Conservation (phyloP, 2,888 invertebrate species). For the Peribatodes rhomboidaria region DNA sequence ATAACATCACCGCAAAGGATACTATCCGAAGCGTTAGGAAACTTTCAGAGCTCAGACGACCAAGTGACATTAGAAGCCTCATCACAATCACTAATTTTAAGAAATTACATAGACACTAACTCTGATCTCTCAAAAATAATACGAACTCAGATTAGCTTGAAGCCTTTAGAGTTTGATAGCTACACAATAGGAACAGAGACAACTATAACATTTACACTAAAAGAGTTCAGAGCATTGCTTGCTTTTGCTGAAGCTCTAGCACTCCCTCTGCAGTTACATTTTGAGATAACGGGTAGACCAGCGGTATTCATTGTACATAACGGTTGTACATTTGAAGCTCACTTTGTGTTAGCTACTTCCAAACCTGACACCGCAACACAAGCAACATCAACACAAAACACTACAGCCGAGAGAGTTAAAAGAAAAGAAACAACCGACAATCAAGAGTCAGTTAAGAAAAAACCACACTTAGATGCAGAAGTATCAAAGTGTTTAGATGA, state of each 20-base stretch:
- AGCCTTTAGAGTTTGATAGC: conserved; percentile 90
- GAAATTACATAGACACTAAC: conserved; percentile 92
- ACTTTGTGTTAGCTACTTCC: conserved; percentile 93
- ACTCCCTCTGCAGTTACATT: conserved; percentile 89
- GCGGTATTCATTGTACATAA: conserved; percentile 91
- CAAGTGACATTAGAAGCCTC: conserved; percentile 93
- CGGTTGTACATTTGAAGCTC: conserved; percentile 91
- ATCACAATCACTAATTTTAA: conserved; percentile 87
- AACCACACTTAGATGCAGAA: conserved; percentile 72
- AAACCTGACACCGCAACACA: conserved; percentile 84
- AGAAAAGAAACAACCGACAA: conserved; percentile 59
- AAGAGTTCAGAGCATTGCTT: conserved; percentile 93
- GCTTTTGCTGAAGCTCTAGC: conserved; percentile 92
- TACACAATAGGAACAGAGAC: conserved; percentile 89
- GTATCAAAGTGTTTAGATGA: conserved; percentile 77
- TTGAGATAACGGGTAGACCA: conserved; percentile 93
- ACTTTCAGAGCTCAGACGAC: conserved; percentile 93
- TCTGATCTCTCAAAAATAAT: conserved; percentile 89
- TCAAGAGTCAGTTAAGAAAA: conserved; percentile 66
- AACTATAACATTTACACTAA: conserved; percentile 93
- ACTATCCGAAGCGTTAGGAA: conserved; percentile 91
- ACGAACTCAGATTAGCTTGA: conserved; percentile 92
- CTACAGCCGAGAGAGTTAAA: conserved; percentile 66
- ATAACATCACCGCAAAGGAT: conserved; percentile 88
- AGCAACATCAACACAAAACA: conserved; percentile 73